Conservation (phyloP, 2,797 vertebrate genomes). For the Sibirionetta formosa region DNA sequence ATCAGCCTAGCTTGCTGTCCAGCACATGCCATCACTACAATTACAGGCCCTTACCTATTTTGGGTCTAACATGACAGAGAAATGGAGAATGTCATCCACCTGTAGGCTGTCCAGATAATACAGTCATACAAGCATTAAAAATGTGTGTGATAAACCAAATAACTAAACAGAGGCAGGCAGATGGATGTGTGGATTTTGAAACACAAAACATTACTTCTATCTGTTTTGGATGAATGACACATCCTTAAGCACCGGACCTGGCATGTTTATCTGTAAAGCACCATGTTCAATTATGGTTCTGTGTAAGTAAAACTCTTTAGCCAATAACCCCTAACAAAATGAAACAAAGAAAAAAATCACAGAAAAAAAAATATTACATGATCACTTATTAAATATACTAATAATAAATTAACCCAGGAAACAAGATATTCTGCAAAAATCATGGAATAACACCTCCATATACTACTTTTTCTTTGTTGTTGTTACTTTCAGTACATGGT, state of each 20-base stretch:
- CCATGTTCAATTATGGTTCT: not conserved
- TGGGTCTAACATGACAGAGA: not conserved
- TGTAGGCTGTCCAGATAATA: not conserved
- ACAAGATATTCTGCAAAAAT: not conserved
- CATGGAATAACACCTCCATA: not conserved
- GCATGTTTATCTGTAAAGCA: not conserved
- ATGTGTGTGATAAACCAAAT: not conserved
- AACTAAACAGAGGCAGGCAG: not conserved
- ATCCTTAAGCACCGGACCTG: not conserved
- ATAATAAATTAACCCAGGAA: not conserved
- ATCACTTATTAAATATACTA: not conserved
- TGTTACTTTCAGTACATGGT: not conserved
- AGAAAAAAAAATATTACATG: not conserved
- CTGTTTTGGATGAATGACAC: not conserved
- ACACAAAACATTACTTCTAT: not conserved
- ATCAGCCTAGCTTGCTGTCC: not conserved
- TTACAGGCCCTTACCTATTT: not conserved
- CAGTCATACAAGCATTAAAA: not conserved
- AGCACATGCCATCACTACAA: not conserved
- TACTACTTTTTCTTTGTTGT: not conserved
- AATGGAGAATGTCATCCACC: not conserved
- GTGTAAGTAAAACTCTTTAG: not conserved
- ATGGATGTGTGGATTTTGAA: not conserved
- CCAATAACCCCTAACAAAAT: not conserved
- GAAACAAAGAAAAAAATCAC: not conserved